Base-by-base conservation (phyloP, 2,113 vertebrate species). In the Rhombomys opimus region DNA sequence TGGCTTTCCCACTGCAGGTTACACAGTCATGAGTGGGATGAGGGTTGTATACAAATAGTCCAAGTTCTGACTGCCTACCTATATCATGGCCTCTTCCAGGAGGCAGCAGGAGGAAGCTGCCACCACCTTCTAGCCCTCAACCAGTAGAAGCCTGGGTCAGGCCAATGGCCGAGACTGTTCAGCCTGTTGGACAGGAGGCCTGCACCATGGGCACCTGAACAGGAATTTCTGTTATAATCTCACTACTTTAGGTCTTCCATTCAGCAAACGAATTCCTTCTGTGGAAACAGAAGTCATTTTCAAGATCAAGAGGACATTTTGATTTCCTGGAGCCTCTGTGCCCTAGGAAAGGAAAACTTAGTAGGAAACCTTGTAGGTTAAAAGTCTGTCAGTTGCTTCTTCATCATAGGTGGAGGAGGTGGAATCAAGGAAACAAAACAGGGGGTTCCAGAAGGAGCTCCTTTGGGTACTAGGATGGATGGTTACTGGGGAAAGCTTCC, bases 21-120 rank as follows among this genome's bases (percentile, higher is more conserved):
- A 96, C 98, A 96, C 95, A 99, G 99, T 90, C 98, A 98, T 57
- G 97, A 97, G 0, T 94, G 99, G 95, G 98, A 98, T 63, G 99
- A 98, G 95, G 99, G 99, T 11, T 50, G 14, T 96, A 30, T 57
- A 57, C 12, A 1, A 89, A 98, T 22, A 97, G 63, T 94, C 97
- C 10, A 46, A 76, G 89, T 0, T 99, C 68, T 97, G 96, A 5
- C 98, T 99, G 85, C 98, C 89, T 1, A 96, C 98, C 57, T 99
- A 98, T 95, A 98, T 96, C 70, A 86, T 82, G 0, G 85, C 80
- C 2, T 99, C 98, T 1, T 99, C 98, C 1, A 95, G 59, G 73
- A 78, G 97, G 23, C 99, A 99, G 96, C 97, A 98, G 22, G 99
- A 99, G 98, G 92, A 59, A 13, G 99, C 99, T 99, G 97, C 98